Conservation (phyloP, 2,797 vertebrate species). For the Acipenser oxyrinchus region DNA sequence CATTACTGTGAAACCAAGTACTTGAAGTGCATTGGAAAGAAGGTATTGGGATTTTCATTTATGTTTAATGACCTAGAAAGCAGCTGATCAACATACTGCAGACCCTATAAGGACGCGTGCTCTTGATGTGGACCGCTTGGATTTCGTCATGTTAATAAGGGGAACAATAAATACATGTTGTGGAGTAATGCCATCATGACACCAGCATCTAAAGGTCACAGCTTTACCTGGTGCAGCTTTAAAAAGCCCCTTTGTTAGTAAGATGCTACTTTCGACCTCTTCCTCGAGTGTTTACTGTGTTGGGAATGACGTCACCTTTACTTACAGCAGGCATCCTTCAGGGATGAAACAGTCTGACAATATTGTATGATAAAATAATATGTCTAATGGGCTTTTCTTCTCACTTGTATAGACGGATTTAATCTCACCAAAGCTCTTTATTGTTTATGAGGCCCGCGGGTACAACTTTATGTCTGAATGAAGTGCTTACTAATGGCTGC, state of each 20-base stretch:
- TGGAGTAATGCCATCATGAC: no score
- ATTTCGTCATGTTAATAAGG: no score
- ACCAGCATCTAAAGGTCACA: background rate
- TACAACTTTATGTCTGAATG: constrained; percentile 80
- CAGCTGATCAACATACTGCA: no score
- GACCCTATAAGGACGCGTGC: no score
- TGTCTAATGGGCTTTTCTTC: constrained; percentile 57
- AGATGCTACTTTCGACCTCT: background rate
- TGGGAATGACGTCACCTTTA: constrained; percentile 6
- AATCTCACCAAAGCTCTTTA: constrained; percentile 66
- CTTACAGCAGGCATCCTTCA: constrained; percentile 6
- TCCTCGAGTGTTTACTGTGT: background rate
- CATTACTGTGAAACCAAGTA: no score
- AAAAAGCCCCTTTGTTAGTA: background rate
- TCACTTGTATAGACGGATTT: constrained; percentile 68
- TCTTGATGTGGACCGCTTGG: no score
- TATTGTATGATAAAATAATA: constrained; percentile 8
- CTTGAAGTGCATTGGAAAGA: no score
- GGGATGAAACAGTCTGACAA: constrained; percentile 7
- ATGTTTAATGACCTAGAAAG: no score
- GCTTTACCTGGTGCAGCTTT: background rate
- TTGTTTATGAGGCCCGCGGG: constrained; percentile 75
- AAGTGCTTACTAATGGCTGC: constrained; percentile 77
- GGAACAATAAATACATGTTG: no score
- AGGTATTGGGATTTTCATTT: no score